phyloP scores from a whole-genome alignment of 2,113 vertebrate genomes.

The Myiozetetes cayanensis region DNA sequence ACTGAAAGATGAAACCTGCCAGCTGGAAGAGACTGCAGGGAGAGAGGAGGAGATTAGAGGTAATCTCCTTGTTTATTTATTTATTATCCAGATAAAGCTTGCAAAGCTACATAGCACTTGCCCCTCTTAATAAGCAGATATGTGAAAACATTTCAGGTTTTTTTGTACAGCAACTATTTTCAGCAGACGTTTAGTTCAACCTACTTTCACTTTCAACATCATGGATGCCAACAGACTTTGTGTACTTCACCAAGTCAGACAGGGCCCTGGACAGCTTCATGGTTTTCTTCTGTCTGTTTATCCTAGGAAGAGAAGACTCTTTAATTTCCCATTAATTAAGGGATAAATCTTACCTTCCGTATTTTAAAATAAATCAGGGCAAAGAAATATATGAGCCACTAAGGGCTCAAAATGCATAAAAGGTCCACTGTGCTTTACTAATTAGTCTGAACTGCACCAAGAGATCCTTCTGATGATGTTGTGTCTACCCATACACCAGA shows the following conservation, averaged over 20 bases:
- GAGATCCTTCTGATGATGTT: not conserved
- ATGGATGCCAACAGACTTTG: constrained; percentile 87
- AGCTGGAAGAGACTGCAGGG: constrained; percentile 81
- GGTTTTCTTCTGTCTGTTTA: constrained; percentile 87
- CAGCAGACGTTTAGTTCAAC: not conserved
- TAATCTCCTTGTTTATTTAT: not conserved
- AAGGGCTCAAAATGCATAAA: not conserved
- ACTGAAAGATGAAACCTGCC: constrained; percentile 97
- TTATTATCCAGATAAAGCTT: not conserved
- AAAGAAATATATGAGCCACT: not conserved
- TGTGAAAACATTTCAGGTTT: not conserved
- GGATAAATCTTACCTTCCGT: not conserved
- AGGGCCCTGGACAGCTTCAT: constrained; percentile 95
- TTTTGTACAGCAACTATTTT: not conserved
- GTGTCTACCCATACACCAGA: not conserved
- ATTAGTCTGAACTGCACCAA: not conserved
- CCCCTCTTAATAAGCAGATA: not conserved
- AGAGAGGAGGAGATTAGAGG: not conserved
- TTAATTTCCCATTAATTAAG: not conserved
- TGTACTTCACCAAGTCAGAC: constrained; percentile 97
- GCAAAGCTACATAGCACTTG: not conserved
- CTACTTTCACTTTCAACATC: constrained; percentile 91
- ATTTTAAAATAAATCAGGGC: not conserved
- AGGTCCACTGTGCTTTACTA: not conserved
- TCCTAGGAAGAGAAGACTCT: constrained; percentile 41